Percentiles rank a stretch among this genome's conserved stretches.
Conservation (phyloP, 2,797 vertebrate genomes). For the Spatula versicolor region DNA sequence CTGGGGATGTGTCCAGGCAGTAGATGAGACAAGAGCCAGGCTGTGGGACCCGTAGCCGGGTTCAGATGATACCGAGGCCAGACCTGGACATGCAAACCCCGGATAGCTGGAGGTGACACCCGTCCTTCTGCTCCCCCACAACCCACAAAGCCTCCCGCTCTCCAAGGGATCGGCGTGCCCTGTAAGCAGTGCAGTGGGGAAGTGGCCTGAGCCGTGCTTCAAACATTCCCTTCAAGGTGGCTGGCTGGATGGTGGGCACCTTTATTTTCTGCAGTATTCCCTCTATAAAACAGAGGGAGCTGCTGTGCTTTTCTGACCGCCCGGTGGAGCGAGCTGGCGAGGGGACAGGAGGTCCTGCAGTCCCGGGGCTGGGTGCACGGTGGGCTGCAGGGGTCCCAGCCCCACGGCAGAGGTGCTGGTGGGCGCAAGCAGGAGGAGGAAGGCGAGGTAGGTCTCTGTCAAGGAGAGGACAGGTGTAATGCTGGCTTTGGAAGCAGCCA, state of each 20-base stretch:
- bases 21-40: not conserved
- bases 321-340: not conserved
- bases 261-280: constrained; percentile 32
- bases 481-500: not conserved
- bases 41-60: not conserved
- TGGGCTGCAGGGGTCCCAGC: not conserved
- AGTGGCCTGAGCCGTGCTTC: fast-evolving
- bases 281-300: constrained; percentile 63
- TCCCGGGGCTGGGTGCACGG: not conserved
- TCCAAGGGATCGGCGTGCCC: too few relatives aligned
- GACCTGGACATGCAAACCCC: not conserved
- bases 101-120: not conserved
- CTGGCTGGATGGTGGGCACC: not conserved
- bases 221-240: not conserved
- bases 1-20: fast-evolving
- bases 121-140: not conserved
- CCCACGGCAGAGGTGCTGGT: not conserved
- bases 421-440: not conserved
- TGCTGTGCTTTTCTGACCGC: constrained; percentile 49
- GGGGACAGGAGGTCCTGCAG: not conserved
- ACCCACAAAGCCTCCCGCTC: not conserved
- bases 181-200: not conserved
- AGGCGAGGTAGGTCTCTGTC: fast-evolving
- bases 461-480: not conserved
- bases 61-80: not conserved